Conservation (phyloP, 2,797 vertebrate species). For the Myotis myotis region DNA sequence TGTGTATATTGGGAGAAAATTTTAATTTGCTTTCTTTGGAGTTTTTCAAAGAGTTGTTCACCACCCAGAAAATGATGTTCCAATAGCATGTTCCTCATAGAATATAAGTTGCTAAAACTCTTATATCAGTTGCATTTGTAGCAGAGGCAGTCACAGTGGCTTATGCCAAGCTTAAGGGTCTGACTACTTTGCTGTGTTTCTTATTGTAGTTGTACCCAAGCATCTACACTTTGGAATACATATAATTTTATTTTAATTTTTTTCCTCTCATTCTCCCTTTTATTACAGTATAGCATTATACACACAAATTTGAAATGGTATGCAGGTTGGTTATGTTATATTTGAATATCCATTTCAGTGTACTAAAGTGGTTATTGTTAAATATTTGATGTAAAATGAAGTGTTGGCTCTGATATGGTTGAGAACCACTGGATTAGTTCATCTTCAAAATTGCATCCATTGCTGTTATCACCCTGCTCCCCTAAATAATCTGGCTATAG, state of each 20-base stretch:
- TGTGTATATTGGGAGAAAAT: background rate
- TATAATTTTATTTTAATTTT: slow-evolving; percentile 14
- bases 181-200: background rate
- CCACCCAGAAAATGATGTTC: background rate
- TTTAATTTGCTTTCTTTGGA: slow-evolving; percentile 39
- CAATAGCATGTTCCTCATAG: background rate
- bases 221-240: background rate
- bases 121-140: background rate
- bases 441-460: background rate
- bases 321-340: background rate
- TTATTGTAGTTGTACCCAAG: background rate
- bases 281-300: background rate
- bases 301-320: background rate
- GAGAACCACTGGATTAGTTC: background rate
- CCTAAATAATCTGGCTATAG: background rate
- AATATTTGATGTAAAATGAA: background rate
- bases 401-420: background rate
- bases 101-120: slow-evolving; percentile 1
- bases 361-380: background rate
- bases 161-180: background rate
- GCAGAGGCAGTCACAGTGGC: background rate
- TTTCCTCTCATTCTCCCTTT: background rate
- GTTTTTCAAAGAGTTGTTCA: slow-evolving; percentile 43
- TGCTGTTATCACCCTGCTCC: background rate
- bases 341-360: slow-evolving; percentile 35